These are phyloP conservation scores for Todiramphus saurophagus DNA, from an alignment of 2,113 vertebrate genomes.

Conservation along the genomic window DNA sequence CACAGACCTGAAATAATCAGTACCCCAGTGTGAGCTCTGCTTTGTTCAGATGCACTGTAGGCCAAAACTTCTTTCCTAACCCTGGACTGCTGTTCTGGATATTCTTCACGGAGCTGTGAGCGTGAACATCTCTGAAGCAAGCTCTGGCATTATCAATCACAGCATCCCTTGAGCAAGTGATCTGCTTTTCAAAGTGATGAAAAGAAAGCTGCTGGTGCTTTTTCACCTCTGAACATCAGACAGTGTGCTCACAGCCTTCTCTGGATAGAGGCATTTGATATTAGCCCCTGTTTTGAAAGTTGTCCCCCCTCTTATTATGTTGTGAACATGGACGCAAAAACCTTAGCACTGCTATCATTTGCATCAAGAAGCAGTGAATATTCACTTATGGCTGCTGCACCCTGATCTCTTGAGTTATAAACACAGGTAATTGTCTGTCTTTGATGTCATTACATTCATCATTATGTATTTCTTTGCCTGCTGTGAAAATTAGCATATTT, in stretches of 20 bases:
- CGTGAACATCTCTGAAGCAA: background rate
- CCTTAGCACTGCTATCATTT: background rate
- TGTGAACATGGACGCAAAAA: background rate
- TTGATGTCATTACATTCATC: background rate
- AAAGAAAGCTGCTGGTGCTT: background rate
- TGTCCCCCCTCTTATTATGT: background rate
- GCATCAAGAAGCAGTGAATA: background rate
- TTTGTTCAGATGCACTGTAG: background rate
- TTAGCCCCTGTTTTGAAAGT: background rate
- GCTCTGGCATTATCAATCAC: background rate
- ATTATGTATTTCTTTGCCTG: background rate
- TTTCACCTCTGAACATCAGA: slow-evolving; percentile 29
- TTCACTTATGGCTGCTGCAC: background rate
- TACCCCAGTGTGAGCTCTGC: background rate
- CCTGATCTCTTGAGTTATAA: background rate
- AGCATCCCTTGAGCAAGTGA: background rate
- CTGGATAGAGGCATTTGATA: background rate
- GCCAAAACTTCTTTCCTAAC: background rate
- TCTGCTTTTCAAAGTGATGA: slow-evolving; percentile 27
- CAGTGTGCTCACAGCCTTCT: background rate
- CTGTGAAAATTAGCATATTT: background rate
- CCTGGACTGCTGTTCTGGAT: background rate
- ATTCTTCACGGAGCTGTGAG: background rate
- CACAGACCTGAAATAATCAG: background rate
- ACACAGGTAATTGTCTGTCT: background rate